Percentiles rank a stretch among this genome's conserved stretches.
Conservation (phyloP, 92 coral and sea anemone genomes). For the Zoanthus sociatus region DNA sequence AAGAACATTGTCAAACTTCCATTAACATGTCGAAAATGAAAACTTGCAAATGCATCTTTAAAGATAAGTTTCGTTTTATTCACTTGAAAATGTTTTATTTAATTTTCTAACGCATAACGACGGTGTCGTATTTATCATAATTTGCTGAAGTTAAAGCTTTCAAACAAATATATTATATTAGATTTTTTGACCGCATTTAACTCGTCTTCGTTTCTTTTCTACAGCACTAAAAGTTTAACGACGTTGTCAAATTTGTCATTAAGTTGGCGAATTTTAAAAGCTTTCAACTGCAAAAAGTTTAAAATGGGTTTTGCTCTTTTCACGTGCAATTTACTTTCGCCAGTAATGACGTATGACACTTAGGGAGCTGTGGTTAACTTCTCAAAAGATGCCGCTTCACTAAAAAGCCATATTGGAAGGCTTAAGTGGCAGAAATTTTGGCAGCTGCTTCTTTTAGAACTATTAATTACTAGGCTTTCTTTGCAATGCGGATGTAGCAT, state of each 20-base stretch:
- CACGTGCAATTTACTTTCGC: background rate
- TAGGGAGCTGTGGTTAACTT: background rate
- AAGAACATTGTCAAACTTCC: too few species aligned
- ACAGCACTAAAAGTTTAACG: background rate
- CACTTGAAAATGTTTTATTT: too few species aligned
- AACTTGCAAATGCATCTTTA: too few species aligned
- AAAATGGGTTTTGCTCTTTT: background rate
- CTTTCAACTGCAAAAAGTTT: background rate
- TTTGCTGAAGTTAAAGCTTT: too few species aligned
- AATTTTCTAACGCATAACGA: too few species aligned
- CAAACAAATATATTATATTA: too few species aligned
- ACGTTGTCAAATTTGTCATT: conserved; percentile 1
- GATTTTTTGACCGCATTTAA: too few species aligned
- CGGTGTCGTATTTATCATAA: too few species aligned
- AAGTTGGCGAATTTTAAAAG: background rate
- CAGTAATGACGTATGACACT: conserved; percentile 6
- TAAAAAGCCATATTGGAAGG: background rate
- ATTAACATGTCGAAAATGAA: too few species aligned
- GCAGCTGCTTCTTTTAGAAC: conserved; percentile 10
- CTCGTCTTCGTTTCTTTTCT: too few species aligned
- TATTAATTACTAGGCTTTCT: background rate
- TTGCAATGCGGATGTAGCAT: conserved; percentile 20
- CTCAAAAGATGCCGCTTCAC: conserved; percentile 1
- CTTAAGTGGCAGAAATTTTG: conserved; percentile 8
- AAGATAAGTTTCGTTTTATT: too few species aligned